phyloP scores from a whole-genome alignment of 2,888 invertebrate genomes.

The Euphydryas editha region DNA sequence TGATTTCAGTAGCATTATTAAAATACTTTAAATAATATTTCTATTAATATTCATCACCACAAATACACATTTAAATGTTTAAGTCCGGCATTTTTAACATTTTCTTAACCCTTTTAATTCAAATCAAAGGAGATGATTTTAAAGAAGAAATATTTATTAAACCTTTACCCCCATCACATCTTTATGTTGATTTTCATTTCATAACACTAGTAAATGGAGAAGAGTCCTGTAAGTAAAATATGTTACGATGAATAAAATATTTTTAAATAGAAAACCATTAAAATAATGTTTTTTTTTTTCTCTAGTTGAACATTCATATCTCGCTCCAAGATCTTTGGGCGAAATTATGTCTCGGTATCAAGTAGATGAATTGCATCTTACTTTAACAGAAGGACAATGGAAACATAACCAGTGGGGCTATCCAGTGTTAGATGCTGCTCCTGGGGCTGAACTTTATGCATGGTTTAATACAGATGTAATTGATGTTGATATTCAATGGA shows the following conservation, averaged over 20 bases:
- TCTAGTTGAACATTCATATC: conserved; percentile 91
- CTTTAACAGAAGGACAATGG: conserved; percentile 97
- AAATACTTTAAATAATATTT: neutral
- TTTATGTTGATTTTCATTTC: conserved; percentile 96
- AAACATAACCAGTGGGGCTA: conserved; percentile 97
- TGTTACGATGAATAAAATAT: conserved; percentile 10
- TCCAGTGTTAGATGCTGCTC: conserved; percentile 93
- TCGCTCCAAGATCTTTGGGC: conserved; percentile 94
- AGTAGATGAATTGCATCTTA: conserved; percentile 95
- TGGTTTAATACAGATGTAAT: conserved; percentile 91
- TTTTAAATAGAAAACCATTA: neutral
- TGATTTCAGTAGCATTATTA: conserved; percentile 15
- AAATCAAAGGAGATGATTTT: conserved; percentile 85
- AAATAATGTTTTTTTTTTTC: neutral
- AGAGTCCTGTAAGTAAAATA: conserved; percentile 83
- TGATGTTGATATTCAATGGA: conserved; percentile 93
- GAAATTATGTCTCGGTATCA: conserved; percentile 93
- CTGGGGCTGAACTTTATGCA: conserved; percentile 96
- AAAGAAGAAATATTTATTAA: conserved; percentile 95
- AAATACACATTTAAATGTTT: conserved; percentile 17
- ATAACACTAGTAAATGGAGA: conserved; percentile 88
- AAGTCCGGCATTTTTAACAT: conserved; percentile 25
- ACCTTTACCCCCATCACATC: conserved; percentile 91
- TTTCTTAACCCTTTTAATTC: conserved; percentile 38
- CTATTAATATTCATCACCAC: neutral